phyloP scores from a whole-genome alignment of 2,888 invertebrate species.

The Netelia fuscicornis region DNA sequence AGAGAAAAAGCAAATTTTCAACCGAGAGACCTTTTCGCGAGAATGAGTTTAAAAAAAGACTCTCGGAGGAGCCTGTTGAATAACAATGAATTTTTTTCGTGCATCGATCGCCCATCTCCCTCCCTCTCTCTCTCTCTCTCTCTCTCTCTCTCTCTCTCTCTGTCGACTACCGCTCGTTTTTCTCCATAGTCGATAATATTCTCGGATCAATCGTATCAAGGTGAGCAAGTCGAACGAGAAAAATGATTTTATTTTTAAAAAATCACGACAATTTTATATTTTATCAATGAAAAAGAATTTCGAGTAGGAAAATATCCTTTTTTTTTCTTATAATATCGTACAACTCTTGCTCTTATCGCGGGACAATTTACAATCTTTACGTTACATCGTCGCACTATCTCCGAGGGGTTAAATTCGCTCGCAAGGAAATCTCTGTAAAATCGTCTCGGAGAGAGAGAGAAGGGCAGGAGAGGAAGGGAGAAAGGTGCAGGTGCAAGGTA shows the following conservation, averaged over 20 bases:
- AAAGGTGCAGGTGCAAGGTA: slow-evolving; percentile 59
- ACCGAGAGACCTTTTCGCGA: neutral
- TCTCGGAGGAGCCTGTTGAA: slow-evolving; percentile 16
- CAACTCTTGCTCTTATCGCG: neutral
- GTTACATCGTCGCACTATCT: neutral
- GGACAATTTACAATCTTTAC: slow-evolving; percentile 4
- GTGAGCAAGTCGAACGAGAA: neutral
- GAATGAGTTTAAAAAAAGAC: slow-evolving; percentile 36
- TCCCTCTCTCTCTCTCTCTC: no score
- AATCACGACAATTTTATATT: no score
- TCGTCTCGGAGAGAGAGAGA: slow-evolving; percentile 58
- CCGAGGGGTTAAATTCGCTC: slow-evolving; percentile 17
- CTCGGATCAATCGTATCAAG: neutral
- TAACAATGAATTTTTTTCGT: slow-evolving; percentile 12
- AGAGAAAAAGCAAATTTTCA: slow-evolving; percentile 26
- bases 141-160: no score
- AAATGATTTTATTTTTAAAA: neutral
- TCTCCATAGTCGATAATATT: neutral
- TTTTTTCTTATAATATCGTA: neutral
- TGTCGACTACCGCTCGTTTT: neutral
- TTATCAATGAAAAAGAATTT: neutral
- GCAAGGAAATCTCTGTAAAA: slow-evolving; percentile 40
- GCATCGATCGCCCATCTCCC: neutral
- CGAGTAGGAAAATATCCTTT: neutral
- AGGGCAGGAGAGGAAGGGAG: slow-evolving; percentile 63